Base-by-base conservation (phyloP, 2,888 invertebrate species). In the Sceliomorpha sp. region DNA sequence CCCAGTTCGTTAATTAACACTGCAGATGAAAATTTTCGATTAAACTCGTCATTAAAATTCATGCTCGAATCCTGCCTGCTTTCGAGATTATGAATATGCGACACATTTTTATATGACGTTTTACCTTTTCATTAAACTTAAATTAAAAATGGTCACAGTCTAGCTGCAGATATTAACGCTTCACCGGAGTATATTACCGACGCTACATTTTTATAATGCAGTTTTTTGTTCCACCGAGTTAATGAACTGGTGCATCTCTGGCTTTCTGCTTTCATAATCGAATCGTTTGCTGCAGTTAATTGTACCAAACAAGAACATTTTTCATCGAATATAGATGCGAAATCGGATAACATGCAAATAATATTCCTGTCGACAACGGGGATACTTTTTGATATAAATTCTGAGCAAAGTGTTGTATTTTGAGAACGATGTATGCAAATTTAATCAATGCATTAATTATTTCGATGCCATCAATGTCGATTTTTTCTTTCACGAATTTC, bases 1-100 rank as follows among this genome's bases (percentile, higher is more conserved):
- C n/a, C n/a, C 17, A 24, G 9, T 40, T 12, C 45, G 32, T 13
- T 50, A 24, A 50, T 37, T 37, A 50, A 37, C 37, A 34, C 37
- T 13, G 26, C 26, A 24, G 37, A 50, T 50, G 50, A 37, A 36
- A 50, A 37, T 50, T 40, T 37, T 29, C 37, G 50, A 50, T 39
- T 26, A 39, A 51, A 39, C 29, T 39, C 29, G 39, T 20, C 32
- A 29, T 51, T 51, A 39, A 39, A 50, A 37, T 32, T 15, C 34
- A 34, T 15, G 14, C 42, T 27, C n/a, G 13, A 27, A 14, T 42
- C 42, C 26, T 24, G 10, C 27, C 26, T 26, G 42, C 42, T 42
- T 27, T 42, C 27, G 8, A 24, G 34, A 17, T 32, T 48, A 36
- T 36, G 34, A 24, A 48, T 37, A 31, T 39, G 39, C 24, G 29